phyloP scores from a whole-genome alignment of 2,888 invertebrate species.

The Tholera decimalis region DNA sequence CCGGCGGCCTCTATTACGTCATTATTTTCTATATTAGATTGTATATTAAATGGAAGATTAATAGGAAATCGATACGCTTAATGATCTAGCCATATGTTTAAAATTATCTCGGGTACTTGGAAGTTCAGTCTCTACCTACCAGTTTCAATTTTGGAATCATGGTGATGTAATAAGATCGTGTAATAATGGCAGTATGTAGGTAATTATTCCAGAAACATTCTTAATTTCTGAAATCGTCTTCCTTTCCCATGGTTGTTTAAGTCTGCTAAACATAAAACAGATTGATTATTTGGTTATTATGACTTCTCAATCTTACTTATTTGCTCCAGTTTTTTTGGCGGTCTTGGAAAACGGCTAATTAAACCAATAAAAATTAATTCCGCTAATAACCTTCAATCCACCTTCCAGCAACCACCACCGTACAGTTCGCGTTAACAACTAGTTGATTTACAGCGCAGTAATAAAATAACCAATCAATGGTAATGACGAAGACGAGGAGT shows the following conservation, averaged over 20 bases:
- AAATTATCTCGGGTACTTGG: slow-evolving; percentile 62
- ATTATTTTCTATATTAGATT: slow-evolving; percentile 91
- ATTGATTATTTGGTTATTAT: slow-evolving; percentile 13
- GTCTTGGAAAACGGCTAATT: background rate
- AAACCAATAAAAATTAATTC: slow-evolving; percentile 21
- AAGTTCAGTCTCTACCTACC: slow-evolving; percentile 39
- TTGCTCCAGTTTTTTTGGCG: background rate
- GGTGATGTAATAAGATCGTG: slow-evolving; percentile 36
- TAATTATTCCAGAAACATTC: background rate
- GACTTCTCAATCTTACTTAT: background rate
- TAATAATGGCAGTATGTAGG: slow-evolving; percentile 13
- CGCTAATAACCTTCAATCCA: slow-evolving; percentile 28
- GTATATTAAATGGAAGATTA: slow-evolving; percentile 89
- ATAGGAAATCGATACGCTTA: slow-evolving; percentile 88
- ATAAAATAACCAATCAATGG: slow-evolving; percentile 76
- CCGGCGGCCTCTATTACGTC: slow-evolving; percentile 90
- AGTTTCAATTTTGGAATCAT: slow-evolving; percentile 31
- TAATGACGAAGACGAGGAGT: slow-evolving; percentile 72
- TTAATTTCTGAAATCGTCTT: slow-evolving; percentile 4
- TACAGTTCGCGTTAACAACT: slow-evolving; percentile 53
- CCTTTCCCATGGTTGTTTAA: slow-evolving; percentile 30
- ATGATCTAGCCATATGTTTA: slow-evolving; percentile 76
- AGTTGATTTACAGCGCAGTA: slow-evolving; percentile 60
- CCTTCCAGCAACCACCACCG: slow-evolving; percentile 33
- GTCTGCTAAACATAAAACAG: background rate